Percentiles rank a stretch among this genome's conserved stretches.
Evolutionary conservation across 2,113 vertebrate genomes (phyloP).

Genomic region (Gallinago jamesoni): DNA sequence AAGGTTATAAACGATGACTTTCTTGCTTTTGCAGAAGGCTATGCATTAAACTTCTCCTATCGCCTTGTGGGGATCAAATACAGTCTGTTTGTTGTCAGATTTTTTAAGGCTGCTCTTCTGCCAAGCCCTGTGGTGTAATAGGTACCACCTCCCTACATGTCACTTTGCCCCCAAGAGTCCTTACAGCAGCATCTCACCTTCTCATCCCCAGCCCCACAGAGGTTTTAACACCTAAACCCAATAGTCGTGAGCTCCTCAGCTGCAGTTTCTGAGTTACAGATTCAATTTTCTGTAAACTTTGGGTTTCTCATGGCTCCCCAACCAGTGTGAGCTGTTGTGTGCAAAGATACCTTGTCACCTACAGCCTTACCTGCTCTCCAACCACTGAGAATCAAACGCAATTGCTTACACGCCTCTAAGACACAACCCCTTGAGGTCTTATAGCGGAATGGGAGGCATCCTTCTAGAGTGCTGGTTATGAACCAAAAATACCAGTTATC

Average conservation of each 20-base stretch:
- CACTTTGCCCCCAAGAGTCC: background rate
- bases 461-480: background rate
- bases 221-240: background rate
- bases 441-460: background rate
- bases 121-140: background rate
- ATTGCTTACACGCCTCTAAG: background rate
- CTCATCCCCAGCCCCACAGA: background rate
- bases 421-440: background rate
- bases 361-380: background rate
- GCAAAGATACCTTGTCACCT: background rate
- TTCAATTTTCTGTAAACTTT: background rate
- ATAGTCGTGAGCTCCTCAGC: background rate
- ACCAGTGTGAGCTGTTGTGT: accelerated
- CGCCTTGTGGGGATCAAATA: background rate
- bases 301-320: background rate
- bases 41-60: background rate
- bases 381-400: no score
- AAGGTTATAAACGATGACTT: background rate
- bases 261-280: background rate
- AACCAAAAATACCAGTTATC: background rate
- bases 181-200: background rate
- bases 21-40: background rate
- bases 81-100: background rate
- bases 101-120: background rate
- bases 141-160: background rate